Evolutionary conservation across 2,113 vertebrate genomes (phyloP), one percentile per base, ranked within the genome.

Genomic region (Falcunculus frontatus): DNA sequence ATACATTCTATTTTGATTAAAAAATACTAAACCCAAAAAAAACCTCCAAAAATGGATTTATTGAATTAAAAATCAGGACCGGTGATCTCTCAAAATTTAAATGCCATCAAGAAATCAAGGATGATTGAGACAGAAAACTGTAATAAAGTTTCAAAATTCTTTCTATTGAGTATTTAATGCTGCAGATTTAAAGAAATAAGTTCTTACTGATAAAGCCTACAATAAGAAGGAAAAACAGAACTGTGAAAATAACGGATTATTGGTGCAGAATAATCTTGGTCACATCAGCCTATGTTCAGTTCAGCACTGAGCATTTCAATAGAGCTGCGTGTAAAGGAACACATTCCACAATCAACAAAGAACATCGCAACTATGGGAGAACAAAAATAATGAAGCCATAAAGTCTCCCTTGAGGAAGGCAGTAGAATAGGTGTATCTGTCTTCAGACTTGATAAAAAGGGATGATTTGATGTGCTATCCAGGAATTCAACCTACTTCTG

Each of bases 11-110:
- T 53, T 94, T 39, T 60, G 4, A 42, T 46, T 15, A 25, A 42
- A 46, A 75, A 69, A 35, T 7, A 42, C 2, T 11, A 37, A 83
- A 72, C 7, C 23, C 68, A 50, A 89, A 25, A 8, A 62, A 87
- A 55, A 3, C 0, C 2, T 15, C 8, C 10, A 0, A 27, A 46
- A 89, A 42, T 16, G 4, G 47, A 55, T 59, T 47, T 75, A 47
- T 3, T 62, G 32, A 59, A 29, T n/a, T 27, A 81, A 77, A 80
- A 82, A 67, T 70, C 21, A 57, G 73, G 42, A 77, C 11, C 2
- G 3, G 14, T 8, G 13, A 73, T 11, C 29, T 72, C 41, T 46
- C 26, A 59, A 46, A 73, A 91, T 65, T 17, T 59, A 84, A 80
- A 74, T 37, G 53, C 13, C 0, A 0, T 30, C 68, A 78, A 37